Conservation (phyloP, 2,888 invertebrate genomes). For the Agonum fuliginosum region DNA sequence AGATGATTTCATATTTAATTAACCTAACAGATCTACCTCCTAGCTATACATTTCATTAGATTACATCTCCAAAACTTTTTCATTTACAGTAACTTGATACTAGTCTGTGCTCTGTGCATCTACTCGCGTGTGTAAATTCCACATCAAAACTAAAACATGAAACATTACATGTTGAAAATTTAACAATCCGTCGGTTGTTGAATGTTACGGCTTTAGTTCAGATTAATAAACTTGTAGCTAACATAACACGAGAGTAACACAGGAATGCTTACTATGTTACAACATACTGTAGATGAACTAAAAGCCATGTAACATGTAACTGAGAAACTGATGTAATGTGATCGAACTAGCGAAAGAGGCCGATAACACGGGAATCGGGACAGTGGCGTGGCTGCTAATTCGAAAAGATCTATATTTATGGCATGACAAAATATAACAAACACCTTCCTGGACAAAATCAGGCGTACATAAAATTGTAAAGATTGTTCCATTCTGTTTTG, state of each 20-base stretch:
- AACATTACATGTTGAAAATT: constrained; percentile 33
- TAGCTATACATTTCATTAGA: too few relatives aligned
- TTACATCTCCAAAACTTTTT: not conserved
- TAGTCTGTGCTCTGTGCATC: too few relatives aligned
- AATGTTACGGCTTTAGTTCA: too few relatives aligned
- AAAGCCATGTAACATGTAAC: not conserved
- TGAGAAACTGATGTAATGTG: not conserved
- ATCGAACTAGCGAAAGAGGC: constrained; percentile 12
- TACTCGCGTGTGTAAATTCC: too few relatives aligned
- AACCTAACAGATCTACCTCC: not conserved
- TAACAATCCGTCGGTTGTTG: not conserved
- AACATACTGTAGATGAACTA: constrained; percentile 3
- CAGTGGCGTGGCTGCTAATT: too few relatives aligned
- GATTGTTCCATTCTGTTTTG: too few relatives aligned
- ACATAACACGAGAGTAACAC: constrained; percentile 29
- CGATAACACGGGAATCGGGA: too few relatives aligned
- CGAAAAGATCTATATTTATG: too few relatives aligned
- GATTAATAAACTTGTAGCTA: constrained; percentile 40
- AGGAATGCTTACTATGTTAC: not conserved
- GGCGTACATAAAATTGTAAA: too few relatives aligned
- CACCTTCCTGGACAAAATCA: too few relatives aligned
- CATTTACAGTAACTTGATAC: not conserved
- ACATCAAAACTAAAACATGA: not conserved
- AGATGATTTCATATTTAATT: constrained; percentile 8
- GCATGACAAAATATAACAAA: too few relatives aligned